Percentiles rank a stretch among this genome's conserved stretches.
Conservation (phyloP, 2,113 vertebrate genomes). For the Perca fluviatilis region DNA sequence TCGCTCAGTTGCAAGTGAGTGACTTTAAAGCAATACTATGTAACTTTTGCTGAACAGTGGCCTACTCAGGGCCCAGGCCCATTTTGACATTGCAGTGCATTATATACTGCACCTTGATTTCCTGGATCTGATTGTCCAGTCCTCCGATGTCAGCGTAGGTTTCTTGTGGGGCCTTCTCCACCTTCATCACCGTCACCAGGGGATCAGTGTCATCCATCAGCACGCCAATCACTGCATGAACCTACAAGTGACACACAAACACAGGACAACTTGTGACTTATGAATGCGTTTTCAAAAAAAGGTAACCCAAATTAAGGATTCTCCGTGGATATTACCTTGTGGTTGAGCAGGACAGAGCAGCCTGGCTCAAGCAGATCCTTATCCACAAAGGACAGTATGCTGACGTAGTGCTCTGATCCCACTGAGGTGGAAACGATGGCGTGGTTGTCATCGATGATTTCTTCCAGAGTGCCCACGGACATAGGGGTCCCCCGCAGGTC, state of each 20-base stretch:
- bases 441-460: slow-evolving; percentile 99
- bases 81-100: background rate
- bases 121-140: slow-evolving; percentile 97
- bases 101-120: slow-evolving; percentile 90
- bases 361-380: slow-evolving; percentile 97
- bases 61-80: background rate
- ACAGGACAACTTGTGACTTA: background rate
- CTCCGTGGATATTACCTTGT: slow-evolving; percentile 87
- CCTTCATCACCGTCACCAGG: slow-evolving; percentile 98
- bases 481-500: slow-evolving; percentile 97
- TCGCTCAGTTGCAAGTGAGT: background rate
- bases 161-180: slow-evolving; percentile 98
- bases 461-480: slow-evolving; percentile 97
- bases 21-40: background rate
- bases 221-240: slow-evolving; percentile 97
- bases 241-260: slow-evolving; percentile 78
- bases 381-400: slow-evolving; percentile 98
- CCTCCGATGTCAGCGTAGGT: slow-evolving; percentile 97
- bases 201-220: slow-evolving; percentile 99
- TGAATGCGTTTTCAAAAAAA: background rate
- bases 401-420: slow-evolving; percentile 98
- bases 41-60: background rate
- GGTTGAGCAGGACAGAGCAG: slow-evolving; percentile 97
- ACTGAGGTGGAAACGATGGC: slow-evolving; percentile 98
- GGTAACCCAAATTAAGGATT: background rate